Base-by-base conservation (phyloP, 2,888 invertebrate species). In the Epistrophe eligans region DNA sequence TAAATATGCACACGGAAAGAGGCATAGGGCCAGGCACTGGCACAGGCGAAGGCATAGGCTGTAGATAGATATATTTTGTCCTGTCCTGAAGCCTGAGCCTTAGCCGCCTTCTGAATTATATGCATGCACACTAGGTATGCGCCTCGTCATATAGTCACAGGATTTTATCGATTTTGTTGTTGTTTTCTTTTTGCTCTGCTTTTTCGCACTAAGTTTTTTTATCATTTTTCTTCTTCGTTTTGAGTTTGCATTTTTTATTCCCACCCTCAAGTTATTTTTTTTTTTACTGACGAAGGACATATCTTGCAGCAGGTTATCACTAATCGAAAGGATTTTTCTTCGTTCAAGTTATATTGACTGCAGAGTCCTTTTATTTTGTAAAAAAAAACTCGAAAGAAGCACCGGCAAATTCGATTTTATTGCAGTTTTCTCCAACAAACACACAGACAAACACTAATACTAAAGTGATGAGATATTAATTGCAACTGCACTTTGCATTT, bases 91-190 rank as follows among this genome's bases (percentile, higher is more conserved):
- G 71, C 32, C 57, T 24, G 55, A 32, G 66, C 52, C 58, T 71
- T 40, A 35, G 64, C 77, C 77, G 62, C 55, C 81, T 73, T 60
- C 60, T 38, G 40, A 35, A 74, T 70, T 24, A 74, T 55, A 52
- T 79, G 73, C 67, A 79, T n/a, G 64, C 67, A 83, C 64, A 58
- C 80, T 76, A 40, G 62, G 19, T 43, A 55, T 73, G 66, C 50
- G 38, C 38, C 40, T 55, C 55, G 10, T n/a, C 40, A 70, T 55
- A 60, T 74, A 79, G 77, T 81, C 85, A 76, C 71, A 83, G 87
- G 76, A 87, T 67, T 83, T 87, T 87, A 87, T 87, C 87, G 87
- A 87, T 87, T 87, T 87, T 83, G 87, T 87, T 87, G 83, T 87
- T 87, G 83, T 79, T 87, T 76, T 87, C 70, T 58, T 76, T 77